Conservation (phyloP, 35 echinoderm and acorn worm species). For the Apostichopus japonicus region DNA sequence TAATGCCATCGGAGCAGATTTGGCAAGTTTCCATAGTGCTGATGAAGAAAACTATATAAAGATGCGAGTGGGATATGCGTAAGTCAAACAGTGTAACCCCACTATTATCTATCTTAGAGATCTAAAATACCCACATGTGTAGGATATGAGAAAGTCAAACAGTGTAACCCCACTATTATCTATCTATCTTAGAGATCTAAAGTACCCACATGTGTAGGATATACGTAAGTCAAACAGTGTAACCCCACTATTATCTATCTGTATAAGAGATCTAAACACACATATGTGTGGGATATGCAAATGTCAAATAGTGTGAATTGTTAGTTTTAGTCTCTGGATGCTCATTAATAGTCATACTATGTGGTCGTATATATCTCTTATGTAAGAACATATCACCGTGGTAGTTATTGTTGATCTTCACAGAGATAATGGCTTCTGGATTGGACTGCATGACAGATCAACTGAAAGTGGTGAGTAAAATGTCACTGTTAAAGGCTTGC, state of each 20-base stretch:
- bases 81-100: background rate
- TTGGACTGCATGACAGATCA: slow-evolving; percentile 77
- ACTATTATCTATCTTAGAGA: no score
- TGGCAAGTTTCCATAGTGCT: slow-evolving; percentile 88
- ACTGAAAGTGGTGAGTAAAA: slow-evolving; percentile 80
- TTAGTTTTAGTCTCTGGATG: no score
- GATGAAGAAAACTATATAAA: slow-evolving; percentile 76
- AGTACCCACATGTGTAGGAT: background rate
- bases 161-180: no score
- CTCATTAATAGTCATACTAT: no score
- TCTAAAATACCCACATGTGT: no score
- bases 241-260: no score
- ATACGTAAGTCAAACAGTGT: background rate
- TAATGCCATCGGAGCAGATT: slow-evolving; percentile 63
- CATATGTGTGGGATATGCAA: background rate
- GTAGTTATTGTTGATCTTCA: background rate
- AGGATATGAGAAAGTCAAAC: background rate
- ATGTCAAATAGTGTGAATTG: background rate
- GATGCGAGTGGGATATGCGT: background rate
- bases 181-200: no score
- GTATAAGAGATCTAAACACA: no score
- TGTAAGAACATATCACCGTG: background rate
- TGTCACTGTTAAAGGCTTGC: background rate
- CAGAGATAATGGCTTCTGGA: slow-evolving; percentile 61
- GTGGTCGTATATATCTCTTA: background rate